A percentile compares a stretch with the other conserved stretches of the same genome.
Evolutionary conservation across 2,888 invertebrate genomes (phyloP).

Genomic region (Atrina japonica): DNA sequence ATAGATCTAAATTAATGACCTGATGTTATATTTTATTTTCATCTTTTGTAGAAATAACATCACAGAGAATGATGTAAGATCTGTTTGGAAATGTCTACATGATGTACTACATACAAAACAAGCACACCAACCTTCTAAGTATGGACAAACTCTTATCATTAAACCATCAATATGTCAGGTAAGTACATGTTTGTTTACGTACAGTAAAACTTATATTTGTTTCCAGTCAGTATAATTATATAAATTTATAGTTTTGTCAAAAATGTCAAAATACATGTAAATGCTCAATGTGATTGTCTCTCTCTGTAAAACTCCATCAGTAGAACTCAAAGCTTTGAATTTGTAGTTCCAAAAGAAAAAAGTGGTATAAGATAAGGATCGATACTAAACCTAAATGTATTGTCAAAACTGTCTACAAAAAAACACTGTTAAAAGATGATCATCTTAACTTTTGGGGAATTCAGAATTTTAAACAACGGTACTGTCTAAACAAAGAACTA

Average conservation of each 20-base stretch:
- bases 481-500: too few species aligned
- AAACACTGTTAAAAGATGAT: too few species aligned
- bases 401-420: too few species aligned
- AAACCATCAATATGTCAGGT: constrained; percentile 62
- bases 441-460: too few species aligned
- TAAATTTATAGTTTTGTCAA: neutral
- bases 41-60: constrained; percentile 56
- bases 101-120: constrained; percentile 52
- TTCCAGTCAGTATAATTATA: neutral
- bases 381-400: too few species aligned
- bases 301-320: too few species aligned
- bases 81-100: constrained; percentile 59
- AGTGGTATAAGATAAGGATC: too few species aligned
- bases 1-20: neutral
- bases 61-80: constrained; percentile 48
- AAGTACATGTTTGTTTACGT: constrained; percentile 1
- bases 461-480: too few species aligned
- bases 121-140: constrained; percentile 37
- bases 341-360: too few species aligned
- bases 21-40: too few species aligned
- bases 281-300: too few species aligned
- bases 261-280: neutral
- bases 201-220: neutral
- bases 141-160: constrained; percentile 46
- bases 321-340: too few species aligned